These are phyloP conservation scores for Sphenodon punctatus DNA, from an alignment of 2,797 vertebrate species.

Conservation along the genomic window DNA sequence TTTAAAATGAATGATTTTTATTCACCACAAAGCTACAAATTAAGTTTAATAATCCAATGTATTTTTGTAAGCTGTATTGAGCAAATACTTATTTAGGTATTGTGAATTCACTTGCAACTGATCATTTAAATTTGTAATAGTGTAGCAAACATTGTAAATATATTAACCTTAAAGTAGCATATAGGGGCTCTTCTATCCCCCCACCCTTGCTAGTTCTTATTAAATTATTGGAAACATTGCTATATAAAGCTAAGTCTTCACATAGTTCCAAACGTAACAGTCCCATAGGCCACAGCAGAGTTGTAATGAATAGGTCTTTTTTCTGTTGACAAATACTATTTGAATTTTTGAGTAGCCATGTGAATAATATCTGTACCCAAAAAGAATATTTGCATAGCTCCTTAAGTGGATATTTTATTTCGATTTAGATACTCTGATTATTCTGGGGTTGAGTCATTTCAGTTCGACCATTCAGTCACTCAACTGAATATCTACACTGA, in stretches of 20 bases:
- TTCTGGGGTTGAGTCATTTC: too few relatives aligned
- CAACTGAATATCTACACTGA: too few relatives aligned
- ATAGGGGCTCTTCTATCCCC: neutral
- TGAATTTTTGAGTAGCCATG: too few relatives aligned
- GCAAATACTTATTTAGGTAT: neutral
- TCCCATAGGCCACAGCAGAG: too few relatives aligned
- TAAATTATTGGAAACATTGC: neutral
- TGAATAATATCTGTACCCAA: too few relatives aligned
- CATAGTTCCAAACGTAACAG: neutral
- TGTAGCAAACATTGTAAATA: neutral
- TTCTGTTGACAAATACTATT: too few relatives aligned
- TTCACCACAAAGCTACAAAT: neutral
- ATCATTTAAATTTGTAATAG: neutral
- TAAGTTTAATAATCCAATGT: neutral
- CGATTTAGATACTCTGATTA: too few relatives aligned
- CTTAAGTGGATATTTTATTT: too few relatives aligned
- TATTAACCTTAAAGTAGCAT: neutral
- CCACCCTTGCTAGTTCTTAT: neutral
- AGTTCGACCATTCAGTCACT: too few relatives aligned
- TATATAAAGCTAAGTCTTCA: neutral
- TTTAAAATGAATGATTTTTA: neutral
- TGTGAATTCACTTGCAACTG: neutral
- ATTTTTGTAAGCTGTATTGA: neutral
- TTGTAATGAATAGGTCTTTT: too few relatives aligned
- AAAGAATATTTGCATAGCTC: too few relatives aligned